These are phyloP conservation scores for Xestia c-nigrum DNA, from an alignment of 2,888 invertebrate genomes.

Conservation along the genomic window DNA sequence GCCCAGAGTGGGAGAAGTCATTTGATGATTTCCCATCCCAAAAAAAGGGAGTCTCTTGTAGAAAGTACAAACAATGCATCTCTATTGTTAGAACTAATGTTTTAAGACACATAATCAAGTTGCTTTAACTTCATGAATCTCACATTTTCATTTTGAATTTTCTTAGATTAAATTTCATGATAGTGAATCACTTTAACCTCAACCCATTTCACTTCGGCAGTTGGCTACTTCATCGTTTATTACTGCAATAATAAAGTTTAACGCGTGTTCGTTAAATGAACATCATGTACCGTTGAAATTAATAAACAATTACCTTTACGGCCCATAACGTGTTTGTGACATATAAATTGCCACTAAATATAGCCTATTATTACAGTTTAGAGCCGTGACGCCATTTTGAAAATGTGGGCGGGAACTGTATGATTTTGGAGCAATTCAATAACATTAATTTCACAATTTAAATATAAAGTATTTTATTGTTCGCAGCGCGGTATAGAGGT, in stretches of 20 bases:
- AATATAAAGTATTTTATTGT: conserved; percentile 12
- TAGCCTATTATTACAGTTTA: conserved; percentile 38
- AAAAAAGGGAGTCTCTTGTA: background rate
- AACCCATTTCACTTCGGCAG: background rate
- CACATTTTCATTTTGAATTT: background rate
- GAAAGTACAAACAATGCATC: background rate
- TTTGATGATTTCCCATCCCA: no score
- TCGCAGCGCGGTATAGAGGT: background rate
- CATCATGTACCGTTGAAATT: conserved; percentile 41
- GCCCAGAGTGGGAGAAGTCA: no score
- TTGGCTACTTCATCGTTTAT: conserved; percentile 8
- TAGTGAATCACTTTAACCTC: background rate
- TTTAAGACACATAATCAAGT: background rate
- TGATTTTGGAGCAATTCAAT: conserved; percentile 20
- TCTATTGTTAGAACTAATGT: background rate
- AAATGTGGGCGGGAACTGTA: conserved; percentile 40
- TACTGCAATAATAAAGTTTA: conserved; percentile 34
- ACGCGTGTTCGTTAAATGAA: conserved; percentile 36
- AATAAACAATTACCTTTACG: conserved; percentile 60
- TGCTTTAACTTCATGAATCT: background rate
- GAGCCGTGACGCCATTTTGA: conserved; percentile 37
- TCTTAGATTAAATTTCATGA: background rate
- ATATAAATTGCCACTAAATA: conserved; percentile 47
- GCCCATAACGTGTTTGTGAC: conserved; percentile 46
- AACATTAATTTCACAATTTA: conserved; percentile 5